Percentiles rank a stretch among this genome's conserved stretches.
These are phyloP conservation scores for Carassius auratus DNA, from an alignment of 2,113 vertebrate species.

Conservation along the genomic window DNA sequence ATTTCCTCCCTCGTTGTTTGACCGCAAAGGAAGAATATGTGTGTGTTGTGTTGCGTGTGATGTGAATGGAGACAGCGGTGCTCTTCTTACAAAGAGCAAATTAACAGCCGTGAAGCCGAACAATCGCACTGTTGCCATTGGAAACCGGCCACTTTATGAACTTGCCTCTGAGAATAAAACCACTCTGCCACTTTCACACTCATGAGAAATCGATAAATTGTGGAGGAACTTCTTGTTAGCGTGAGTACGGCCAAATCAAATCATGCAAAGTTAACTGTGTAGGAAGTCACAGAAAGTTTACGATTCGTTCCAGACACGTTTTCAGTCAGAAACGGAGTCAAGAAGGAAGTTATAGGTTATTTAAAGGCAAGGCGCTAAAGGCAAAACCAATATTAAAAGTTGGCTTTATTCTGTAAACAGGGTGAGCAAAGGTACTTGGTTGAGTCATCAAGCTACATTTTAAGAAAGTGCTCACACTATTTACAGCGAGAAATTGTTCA, in stretches of 20 bases:
- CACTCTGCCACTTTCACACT: slow-evolving; percentile 15
- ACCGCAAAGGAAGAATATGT: neutral
- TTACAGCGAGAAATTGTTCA: neutral
- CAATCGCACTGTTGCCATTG: slow-evolving; percentile 31
- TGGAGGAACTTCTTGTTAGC: slow-evolving; percentile 11
- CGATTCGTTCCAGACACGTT: neutral
- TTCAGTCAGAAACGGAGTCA: neutral
- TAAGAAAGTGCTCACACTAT: neutral
- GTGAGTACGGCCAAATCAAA: neutral
- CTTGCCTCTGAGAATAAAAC: slow-evolving; percentile 26
- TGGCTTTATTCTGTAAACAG: neutral
- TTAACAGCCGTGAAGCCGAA: slow-evolving; percentile 20
- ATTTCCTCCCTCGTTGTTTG: neutral
- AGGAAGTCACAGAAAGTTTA: neutral
- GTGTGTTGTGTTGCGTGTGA: neutral
- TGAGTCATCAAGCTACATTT: neutral
- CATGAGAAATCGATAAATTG: slow-evolving; percentile 32
- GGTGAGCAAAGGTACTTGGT: neutral
- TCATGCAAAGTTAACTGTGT: neutral
- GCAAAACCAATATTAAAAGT: neutral
- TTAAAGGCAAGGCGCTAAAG: neutral
- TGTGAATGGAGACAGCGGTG: neutral
- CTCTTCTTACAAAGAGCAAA: slow-evolving; percentile 6
- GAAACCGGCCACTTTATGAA: slow-evolving; percentile 35
- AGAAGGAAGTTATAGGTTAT: neutral